phyloP scores from a whole-genome alignment of 2,113 vertebrate species.

The Glaucidium brasilianum region DNA sequence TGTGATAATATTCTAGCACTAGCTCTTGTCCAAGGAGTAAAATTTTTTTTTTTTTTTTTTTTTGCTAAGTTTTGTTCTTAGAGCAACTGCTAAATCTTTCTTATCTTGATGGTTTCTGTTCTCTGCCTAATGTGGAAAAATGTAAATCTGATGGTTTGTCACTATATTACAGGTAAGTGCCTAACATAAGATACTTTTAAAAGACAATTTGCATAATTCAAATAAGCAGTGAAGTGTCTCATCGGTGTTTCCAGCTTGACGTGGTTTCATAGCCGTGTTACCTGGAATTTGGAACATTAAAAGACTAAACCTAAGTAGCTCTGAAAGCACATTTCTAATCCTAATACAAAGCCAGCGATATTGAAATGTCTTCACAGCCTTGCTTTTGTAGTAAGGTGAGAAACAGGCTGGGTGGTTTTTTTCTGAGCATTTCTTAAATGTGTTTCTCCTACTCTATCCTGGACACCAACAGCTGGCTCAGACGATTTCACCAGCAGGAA shows the following conservation, averaged over 20 bases:
- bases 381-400: accelerated
- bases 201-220: not conserved
- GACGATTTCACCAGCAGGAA: accelerated
- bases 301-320: not conserved
- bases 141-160: not conserved
- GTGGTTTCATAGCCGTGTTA: not conserved
- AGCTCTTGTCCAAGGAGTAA: not conserved
- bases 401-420: accelerated
- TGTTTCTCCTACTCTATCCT: not conserved
- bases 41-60: too few relatives aligned
- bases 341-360: not conserved
- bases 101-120: not conserved
- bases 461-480: accelerated
- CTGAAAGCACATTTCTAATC: not conserved
- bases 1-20: not conserved
- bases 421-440: not conserved
- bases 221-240: not conserved
- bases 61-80: not conserved
- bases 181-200: not conserved
- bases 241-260: accelerated
- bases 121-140: not conserved
- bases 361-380: accelerated
- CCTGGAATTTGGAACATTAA: not conserved
- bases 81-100: not conserved
- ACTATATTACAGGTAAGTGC: not conserved